phyloP scores from a whole-genome alignment of 2,888 invertebrate species.

The Calameuta filiformis region DNA sequence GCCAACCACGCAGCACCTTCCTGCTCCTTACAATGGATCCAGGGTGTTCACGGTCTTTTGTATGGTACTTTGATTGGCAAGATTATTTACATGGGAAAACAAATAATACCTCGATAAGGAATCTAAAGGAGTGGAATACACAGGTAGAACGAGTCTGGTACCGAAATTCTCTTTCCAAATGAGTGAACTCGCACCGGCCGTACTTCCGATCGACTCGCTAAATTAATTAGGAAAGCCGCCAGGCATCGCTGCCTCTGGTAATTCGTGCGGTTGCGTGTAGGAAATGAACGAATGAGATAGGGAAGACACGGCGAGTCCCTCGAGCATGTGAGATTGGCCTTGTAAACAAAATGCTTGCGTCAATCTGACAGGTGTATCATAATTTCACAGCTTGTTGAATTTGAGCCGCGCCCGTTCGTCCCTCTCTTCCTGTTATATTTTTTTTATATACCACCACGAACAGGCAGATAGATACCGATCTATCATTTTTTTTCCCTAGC shows the following conservation, averaged over 20 bases:
- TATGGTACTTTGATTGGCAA: neutral
- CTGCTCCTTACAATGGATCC: slow-evolving; percentile 3
- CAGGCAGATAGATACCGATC: slow-evolving; percentile 33
- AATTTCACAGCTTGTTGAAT: slow-evolving; percentile 25
- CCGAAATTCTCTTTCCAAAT: neutral
- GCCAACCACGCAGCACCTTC: slow-evolving; percentile 1
- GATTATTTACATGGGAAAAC: neutral
- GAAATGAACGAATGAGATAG: neutral
- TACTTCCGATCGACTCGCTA: neutral
- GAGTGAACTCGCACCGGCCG: neutral
- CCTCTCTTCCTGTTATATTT: slow-evolving; percentile 7
- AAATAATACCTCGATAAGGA: neutral
- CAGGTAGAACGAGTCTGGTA: neutral
- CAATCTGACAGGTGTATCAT: slow-evolving; percentile 41
- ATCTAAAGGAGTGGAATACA: neutral
- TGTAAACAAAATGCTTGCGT: slow-evolving; percentile 37
- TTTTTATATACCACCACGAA: slow-evolving; percentile 1
- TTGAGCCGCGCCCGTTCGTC: neutral
- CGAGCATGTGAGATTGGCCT: slow-evolving; percentile 35
- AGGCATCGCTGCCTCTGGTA: neutral
- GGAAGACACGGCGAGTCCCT: slow-evolving; percentile 14
- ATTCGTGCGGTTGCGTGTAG: slow-evolving; percentile 5
- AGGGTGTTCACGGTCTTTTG: neutral
- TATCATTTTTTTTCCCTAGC: slow-evolving; percentile 5
- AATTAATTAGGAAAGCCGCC: neutral